Conservation (phyloP, 23 tunicate genomes). For the Styela clava region DNA sequence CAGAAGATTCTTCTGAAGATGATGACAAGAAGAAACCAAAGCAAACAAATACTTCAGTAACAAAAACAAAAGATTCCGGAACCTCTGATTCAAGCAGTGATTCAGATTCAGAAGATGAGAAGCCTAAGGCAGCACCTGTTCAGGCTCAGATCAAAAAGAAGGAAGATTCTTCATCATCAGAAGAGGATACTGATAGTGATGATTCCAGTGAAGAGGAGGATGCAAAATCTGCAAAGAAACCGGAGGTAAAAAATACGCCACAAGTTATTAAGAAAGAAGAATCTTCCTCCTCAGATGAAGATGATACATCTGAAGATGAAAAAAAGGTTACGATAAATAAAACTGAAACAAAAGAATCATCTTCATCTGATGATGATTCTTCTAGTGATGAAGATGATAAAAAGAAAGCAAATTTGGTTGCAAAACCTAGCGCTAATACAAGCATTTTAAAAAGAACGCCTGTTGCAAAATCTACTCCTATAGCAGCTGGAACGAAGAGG, state of each 20-base stretch:
- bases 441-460: background rate
- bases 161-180: background rate
- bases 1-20: slow-evolving; percentile 6
- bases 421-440: background rate
- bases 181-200: background rate
- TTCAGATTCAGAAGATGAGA: slow-evolving; percentile 11
- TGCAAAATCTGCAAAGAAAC: background rate
- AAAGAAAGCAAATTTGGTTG: background rate
- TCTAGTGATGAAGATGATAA: background rate
- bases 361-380: background rate
- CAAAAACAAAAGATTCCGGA: background rate
- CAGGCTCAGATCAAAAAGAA: background rate
- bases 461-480: background rate
- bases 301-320: background rate
- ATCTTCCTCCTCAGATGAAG: background rate
- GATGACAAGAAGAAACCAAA: background rate
- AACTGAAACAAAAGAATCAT: background rate
- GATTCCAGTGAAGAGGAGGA: background rate
- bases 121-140: slow-evolving; percentile 16
- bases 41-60: background rate
- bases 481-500: background rate
- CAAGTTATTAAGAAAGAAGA: background rate
- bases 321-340: background rate
- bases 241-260: background rate
- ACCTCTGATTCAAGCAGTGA: slow-evolving; percentile 7